These are phyloP conservation scores for Drosophila dives DNA, from an alignment of 2,888 invertebrate genomes.

Conservation along the genomic window DNA sequence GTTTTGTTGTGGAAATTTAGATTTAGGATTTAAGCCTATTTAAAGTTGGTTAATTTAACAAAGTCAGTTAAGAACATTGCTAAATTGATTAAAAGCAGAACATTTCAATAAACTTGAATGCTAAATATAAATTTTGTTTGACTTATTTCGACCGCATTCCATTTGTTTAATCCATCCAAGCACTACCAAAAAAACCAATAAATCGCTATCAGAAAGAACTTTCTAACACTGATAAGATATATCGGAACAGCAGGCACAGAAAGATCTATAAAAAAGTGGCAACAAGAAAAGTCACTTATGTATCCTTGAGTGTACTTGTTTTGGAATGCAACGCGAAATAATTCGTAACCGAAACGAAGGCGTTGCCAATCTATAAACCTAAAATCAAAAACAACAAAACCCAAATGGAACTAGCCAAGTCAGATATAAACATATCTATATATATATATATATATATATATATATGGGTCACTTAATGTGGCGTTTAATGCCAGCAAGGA, in stretches of 20 bases:
- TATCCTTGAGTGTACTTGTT: conserved; percentile 55
- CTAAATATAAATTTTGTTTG: too few species aligned
- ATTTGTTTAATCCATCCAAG: too few species aligned
- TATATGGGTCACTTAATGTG: conserved; percentile 58
- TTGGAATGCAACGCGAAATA: conserved; percentile 33
- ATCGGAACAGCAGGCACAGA: not conserved
- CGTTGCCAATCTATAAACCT: conserved; percentile 59
- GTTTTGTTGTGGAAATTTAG: not conserved
- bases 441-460: not conserved
- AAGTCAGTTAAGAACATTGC: not conserved
- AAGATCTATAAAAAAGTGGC: not conserved
- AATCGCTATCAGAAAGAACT: too few species aligned
- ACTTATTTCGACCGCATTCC: too few species aligned
- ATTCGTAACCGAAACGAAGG: conserved; percentile 20
- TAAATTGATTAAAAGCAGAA: not conserved
- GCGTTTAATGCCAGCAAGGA: conserved; percentile 65
- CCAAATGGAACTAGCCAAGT: conserved; percentile 46
- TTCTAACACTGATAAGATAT: not conserved
- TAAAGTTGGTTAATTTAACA: not conserved
- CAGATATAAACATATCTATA: not conserved
- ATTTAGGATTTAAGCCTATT: not conserved
- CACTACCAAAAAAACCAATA: too few species aligned
- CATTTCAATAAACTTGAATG: not conserved
- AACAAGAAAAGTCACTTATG: conserved; percentile 64
- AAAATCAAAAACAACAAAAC: conserved; percentile 44